Evolutionary conservation across 30 jellyfish, hydroid and myxozoan species (phyloP).

Genomic region (Calvadosia cruxmelitensis): DNA sequence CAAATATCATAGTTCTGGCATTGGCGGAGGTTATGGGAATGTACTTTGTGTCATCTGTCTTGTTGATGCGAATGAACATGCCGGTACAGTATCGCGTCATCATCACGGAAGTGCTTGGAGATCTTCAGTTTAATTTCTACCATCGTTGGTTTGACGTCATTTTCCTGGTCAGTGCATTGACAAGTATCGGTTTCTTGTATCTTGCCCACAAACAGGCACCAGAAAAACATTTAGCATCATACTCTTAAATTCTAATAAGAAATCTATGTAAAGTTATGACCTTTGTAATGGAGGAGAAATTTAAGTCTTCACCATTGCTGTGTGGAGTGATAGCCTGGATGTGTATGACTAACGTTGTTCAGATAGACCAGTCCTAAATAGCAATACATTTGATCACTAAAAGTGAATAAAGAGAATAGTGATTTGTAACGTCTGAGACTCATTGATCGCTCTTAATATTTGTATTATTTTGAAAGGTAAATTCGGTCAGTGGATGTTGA

Average conservation of each 20-base stretch:
- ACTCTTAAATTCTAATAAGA: background rate
- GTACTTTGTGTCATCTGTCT: conserved; percentile 85
- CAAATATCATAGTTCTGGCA: conserved; percentile 80
- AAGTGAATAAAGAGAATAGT: no score
- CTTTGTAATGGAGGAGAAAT: no score
- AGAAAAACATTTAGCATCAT: conserved; percentile 39
- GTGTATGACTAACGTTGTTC: no score
- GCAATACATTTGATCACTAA: no score
- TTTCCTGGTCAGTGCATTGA: conserved; percentile 85
- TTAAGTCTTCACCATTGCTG: no score
- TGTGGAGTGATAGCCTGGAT: no score
- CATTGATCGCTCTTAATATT: no score
- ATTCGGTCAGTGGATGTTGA: no score
- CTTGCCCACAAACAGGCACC: conserved; percentile 98
- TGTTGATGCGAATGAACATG: conserved; percentile 93
- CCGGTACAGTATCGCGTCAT: conserved; percentile 88
- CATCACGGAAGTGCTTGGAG: conserved; percentile 89
- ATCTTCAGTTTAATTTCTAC: conserved; percentile 78
- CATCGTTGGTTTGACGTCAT: conserved; percentile 98
- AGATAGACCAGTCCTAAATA: no score
- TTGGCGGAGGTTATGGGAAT: conserved; percentile 96
- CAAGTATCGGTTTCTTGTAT: conserved; percentile 88
- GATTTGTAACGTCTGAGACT: no score
- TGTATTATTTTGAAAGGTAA: no score
- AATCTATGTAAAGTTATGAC: no score